Base-by-base conservation (phyloP, 2,113 vertebrate genomes). In the Carassius auratus region DNA sequence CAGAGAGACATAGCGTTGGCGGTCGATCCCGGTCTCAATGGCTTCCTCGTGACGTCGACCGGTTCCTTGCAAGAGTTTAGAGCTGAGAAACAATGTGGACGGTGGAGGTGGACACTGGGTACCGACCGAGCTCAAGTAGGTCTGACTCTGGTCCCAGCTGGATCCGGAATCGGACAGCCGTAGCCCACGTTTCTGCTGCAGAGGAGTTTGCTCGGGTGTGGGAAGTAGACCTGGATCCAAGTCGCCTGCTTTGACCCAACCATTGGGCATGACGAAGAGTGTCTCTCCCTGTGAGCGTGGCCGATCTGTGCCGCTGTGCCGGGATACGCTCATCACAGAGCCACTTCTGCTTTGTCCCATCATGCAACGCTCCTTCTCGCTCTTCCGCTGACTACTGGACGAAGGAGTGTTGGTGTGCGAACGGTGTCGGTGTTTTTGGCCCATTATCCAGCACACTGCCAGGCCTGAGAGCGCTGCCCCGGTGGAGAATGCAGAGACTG, bases 401-500 rank as follows among this genome's bases (percentile, higher is more conserved):
- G 93, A 92, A 0, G 91, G 87, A 15, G 90, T 21, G 80, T 68
- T 86, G 84, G 90, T 91, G 8, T 93, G 92, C 10, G 93, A 91
- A 21, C 94, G 93, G 83, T 95, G 96, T 33, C 94, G 93, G 66
- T 97, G 97, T 59, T 97, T 97, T 90, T 97, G 97, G 8, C 97
- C 96, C 93, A 98, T 96, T 90, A 97, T 96, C 96, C 97, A 99
- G 92, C 98, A 99, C 68, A 99, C 97, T 13, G 96, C 97, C 77
- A 99, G 96, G 64, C 97, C 98, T 0, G 97, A 99, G 86, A 99
- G 96, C 78, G 96, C 96, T 0, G 98, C 97, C 50, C 98, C 98
- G 50, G 97, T 98, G 91, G 97, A 97, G 83, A 99, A 99, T 4
- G 98, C 97, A 0, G 97, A 98, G 3, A 99, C 96, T 0, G 98